These are phyloP conservation scores for Geopemphigus sp. DNA, from an alignment of 1,140 invertebrate species.

Conservation along the genomic window DNA sequence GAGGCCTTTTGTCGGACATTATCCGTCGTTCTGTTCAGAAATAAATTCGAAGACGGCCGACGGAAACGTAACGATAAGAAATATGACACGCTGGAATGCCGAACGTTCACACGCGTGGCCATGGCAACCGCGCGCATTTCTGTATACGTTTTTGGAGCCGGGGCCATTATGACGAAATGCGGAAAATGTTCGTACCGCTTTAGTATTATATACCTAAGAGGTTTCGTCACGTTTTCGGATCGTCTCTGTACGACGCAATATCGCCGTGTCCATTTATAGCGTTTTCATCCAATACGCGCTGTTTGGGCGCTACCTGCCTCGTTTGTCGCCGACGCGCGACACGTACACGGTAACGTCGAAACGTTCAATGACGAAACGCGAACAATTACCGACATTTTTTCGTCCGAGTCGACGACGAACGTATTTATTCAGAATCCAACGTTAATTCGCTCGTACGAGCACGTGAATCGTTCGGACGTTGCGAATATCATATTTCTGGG, in stretches of 20 bases:
- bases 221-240: neutral
- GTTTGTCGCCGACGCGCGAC: neutral
- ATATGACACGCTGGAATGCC: conserved; percentile 8
- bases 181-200: neutral
- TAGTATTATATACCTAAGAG: neutral
- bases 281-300: neutral
- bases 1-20: too few species aligned
- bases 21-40: neutral
- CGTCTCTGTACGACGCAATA: neutral
- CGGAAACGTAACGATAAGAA: neutral
- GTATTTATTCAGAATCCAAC: too few species aligned
- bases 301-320: neutral
- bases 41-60: neutral
- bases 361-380: neutral
- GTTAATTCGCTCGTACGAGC: too few species aligned
- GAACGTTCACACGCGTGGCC: neutral
- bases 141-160: neutral
- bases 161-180: neutral
- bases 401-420: too few species aligned
- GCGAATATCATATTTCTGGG: too few species aligned
- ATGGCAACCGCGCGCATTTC: neutral
- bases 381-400: too few species aligned
- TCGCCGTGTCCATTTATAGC: neutral
- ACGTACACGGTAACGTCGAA: neutral
- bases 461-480: too few species aligned